phyloP scores from a whole-genome alignment of 2,113 vertebrate genomes.

The Tupaia chinensis region DNA sequence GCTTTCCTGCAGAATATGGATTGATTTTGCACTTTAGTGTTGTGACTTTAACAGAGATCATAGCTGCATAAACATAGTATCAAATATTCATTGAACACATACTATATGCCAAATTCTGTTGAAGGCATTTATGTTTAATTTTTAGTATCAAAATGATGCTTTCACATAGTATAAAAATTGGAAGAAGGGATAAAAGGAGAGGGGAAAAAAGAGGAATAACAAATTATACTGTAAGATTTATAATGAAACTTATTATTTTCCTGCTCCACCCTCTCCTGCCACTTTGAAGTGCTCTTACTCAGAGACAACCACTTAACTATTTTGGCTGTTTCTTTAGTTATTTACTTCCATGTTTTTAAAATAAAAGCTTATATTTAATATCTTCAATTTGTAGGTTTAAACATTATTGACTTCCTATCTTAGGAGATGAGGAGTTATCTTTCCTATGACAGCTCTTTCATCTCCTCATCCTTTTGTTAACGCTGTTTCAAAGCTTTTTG shows the following conservation, averaged over 20 bases:
- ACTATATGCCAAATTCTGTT: neutral
- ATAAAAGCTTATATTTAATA: neutral
- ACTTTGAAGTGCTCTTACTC: neutral
- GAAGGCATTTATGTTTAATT: slow-evolving; percentile 35
- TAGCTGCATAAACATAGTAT: neutral
- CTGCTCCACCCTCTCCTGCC: neutral
- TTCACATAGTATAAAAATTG: neutral
- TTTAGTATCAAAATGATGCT: slow-evolving; percentile 1
- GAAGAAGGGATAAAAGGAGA: slow-evolving; percentile 20
- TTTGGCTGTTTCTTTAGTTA: neutral
- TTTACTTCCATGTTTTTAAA: slow-evolving; percentile 27
- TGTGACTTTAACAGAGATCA: neutral
- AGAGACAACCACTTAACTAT: neutral
- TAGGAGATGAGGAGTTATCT: neutral
- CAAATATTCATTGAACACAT: neutral
- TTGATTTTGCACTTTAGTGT: neutral
- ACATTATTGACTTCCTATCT: neutral
- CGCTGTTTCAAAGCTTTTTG: neutral
- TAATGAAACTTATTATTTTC: neutral
- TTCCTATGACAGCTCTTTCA: neutral
- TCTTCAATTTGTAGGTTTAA: slow-evolving; percentile 8
- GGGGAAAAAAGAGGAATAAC: neutral
- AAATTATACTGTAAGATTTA: neutral
- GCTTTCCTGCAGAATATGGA: neutral
- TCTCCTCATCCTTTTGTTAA: neutral